Base-by-base conservation (phyloP, 2,797 vertebrate species). In the Sebastolobus altivelis region DNA sequence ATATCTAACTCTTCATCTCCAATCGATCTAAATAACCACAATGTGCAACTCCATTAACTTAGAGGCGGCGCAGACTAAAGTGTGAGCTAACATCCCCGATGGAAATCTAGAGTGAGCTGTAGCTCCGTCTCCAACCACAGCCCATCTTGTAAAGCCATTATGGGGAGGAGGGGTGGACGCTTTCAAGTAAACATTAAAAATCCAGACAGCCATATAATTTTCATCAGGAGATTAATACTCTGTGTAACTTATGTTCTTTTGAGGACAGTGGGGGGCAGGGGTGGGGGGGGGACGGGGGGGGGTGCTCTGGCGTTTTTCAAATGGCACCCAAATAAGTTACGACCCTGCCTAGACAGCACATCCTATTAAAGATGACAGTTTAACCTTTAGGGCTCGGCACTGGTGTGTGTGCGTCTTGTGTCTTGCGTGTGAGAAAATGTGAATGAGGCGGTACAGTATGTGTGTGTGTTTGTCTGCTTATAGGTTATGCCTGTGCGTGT, bases 301-400 rank as follows among this genome's bases (percentile, higher is more conserved):
- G 1, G 2, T 31, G 84, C 89, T 76, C 86, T 77, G 86, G 77
- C 72, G 88, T 92, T 90, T 92, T 75, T 92, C 84, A 94, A 95
- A 94, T 91, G 91, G 87, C 89, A 90, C 78, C 88, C 87, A 89
- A 95, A 94, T 92, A 92, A 93, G 93, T 92, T 94, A 94, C 78
- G 89, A 93, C 92, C 92, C 87, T 69, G 87, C 87, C 84, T 87
- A 88, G 90, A 94, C 93, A 86, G 90, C 84, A 87, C 87, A 87
- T 91, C 86, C 90, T 88, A 94, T 94, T 94, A 93, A 93, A 92
- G 88, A 93, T 93, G 94, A 93, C 90, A 92, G 91, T 91, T 92
- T 93, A 94, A 94, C 91, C 94, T 95, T 94, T 92, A 88, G 89
- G 89, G 92, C 89, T 89, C 77, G 89, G 88, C 85, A 74, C 72